Evolutionary conservation across 2,888 invertebrate genomes (phyloP), one percentile per base, ranked within the genome.

Genomic region (Meliscaeva auricollis): DNA sequence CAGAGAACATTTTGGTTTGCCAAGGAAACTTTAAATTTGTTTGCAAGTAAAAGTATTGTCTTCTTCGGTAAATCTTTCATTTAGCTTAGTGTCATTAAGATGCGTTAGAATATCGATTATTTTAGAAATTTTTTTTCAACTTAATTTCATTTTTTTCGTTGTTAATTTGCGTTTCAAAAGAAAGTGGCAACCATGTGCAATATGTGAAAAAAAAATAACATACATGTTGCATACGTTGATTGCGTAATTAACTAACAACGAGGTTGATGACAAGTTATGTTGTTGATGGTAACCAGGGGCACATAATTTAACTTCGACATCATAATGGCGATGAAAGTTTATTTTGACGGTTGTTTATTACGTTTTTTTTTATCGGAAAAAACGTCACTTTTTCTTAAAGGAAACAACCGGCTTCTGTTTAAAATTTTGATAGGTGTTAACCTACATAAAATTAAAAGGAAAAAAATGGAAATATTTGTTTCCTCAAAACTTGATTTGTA

Each of bases 251-350:
- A 62, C 48, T 50, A 64, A 64, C 46, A 9, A 17, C 30, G 13
- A 74, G 78, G 79, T 70, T 74, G 83, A 83, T 79, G 83, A 83
- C 78, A 74, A 72, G 82, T 60, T 60, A 46, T 74, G 26, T 68
- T 77, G 77, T 46, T 58, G 66, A 50, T 66, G 9, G 69, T 48
- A 62, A 46, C 77, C 52, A 17, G 77, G 32, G 58, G 77, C 66
- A 62, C 22, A 30, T 35, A 70, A 62, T 64, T 46, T 20, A 44
- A 69, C 38, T 38, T 35, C 32, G 11, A 20, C 58, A 38, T 1
- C 35, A 38, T 58, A 8, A 58, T 20, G 9, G 32, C 35, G 50
- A 46, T 13, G 32, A 44, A 64, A 46, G 56, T 58, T 30, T 30
- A 46, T 64, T 75, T 76, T 68, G 62, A 32, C 3, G 15, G 41